These are phyloP conservation scores for Dioctria rufipes DNA, from an alignment of 2,888 invertebrate genomes.

Conservation along the genomic window DNA sequence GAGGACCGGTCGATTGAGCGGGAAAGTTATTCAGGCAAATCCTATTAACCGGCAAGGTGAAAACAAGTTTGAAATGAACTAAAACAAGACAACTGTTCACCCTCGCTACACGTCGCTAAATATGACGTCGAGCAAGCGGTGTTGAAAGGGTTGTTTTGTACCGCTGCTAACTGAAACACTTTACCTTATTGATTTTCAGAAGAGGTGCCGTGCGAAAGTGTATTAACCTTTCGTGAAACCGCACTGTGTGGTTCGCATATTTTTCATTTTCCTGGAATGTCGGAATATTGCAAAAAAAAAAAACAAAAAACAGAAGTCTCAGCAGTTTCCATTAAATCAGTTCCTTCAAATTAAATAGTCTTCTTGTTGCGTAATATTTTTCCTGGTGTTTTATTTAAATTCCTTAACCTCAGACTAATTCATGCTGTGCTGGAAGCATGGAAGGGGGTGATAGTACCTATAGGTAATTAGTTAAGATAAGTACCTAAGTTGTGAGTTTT, in stretches of 20 bases:
- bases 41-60: conserved; percentile 16
- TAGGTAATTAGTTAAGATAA: no score
- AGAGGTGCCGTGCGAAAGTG: conserved; percentile 36
- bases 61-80: neutral
- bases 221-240: conserved; percentile 40
- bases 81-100: neutral
- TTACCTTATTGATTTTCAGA: conserved; percentile 43
- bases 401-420: no score
- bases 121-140: neutral
- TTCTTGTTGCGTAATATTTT: no score
- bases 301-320: no score
- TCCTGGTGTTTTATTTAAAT: no score
- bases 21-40: conserved; percentile 49
- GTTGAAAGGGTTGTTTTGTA: neutral
- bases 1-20: conserved; percentile 27
- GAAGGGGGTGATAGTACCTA: no score
- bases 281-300: no score
- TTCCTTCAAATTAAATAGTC: no score
- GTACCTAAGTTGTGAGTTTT: no score
- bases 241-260: conserved; percentile 11
- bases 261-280: no score
- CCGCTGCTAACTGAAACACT: neutral
- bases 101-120: neutral
- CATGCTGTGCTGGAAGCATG: no score
- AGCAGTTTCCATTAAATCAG: no score